Base-by-base conservation (phyloP, 1,140 invertebrate genomes). In the Tenebrio molitor region DNA sequence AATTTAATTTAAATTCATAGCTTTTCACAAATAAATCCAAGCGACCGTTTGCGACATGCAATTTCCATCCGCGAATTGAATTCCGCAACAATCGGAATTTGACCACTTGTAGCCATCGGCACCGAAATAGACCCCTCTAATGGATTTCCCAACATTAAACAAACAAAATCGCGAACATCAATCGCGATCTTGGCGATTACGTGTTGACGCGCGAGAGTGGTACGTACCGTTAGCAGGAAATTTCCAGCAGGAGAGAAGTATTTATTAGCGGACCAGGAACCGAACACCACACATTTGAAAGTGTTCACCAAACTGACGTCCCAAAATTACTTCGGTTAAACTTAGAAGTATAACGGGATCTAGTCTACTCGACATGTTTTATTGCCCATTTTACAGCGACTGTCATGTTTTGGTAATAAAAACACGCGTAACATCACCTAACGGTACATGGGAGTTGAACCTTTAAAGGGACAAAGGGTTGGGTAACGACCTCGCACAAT, bases 321-420 rank as follows among this genome's bases (percentile, higher is more conserved):
- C 46, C 44, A 75, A 67, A 74, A 75, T 64, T 75, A 69, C 53
- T 62, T 72, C 41, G 44, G 58, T 62, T 76, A 29, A 71, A 72
- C 23, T 72, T 75, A 65, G 63, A 70, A 71, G 34, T 46, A 69
- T 78, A 79, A 79, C 78, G 78, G 78, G 42, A 77, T 75, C 71
- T 69, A 72, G 76, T 76, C 71, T 69, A 66, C 75, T 76, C 74
- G 72, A 76, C 71, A 79, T 79, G 76, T 75, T 79, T 79, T 79
- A 79, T 79, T 77, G 36, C 68, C 67, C 50, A 75, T 76, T 76
- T 74, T 76, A 74, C 50, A 50, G 72, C 70, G 71, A 74, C 39
- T 74, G 75, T 77, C 74, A 73, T 80, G 79, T 80, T 80, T 79
- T 78, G 72, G 71, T 71, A 73, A 78, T 79, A 80, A 79, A 74